Percentiles rank a stretch among this genome's conserved stretches.
Evolutionary conservation across 2,888 invertebrate genomes (phyloP).

Genomic region (Synanthedon andrenaeformis): DNA sequence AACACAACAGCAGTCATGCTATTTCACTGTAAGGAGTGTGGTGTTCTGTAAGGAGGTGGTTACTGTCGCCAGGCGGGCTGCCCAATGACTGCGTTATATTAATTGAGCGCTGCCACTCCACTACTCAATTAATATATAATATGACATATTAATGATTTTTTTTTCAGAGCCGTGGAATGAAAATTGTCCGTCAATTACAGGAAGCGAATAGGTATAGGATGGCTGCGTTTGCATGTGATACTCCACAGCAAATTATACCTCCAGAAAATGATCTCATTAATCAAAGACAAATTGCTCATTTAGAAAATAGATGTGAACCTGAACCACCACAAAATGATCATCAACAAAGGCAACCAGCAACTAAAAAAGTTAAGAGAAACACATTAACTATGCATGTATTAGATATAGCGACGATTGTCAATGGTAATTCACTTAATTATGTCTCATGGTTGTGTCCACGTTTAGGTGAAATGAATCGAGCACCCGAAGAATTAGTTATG

Average conservation of each 20-base stretch:
- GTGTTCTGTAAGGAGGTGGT: too few species aligned
- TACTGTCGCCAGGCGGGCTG: too few species aligned
- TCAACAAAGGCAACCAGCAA: conserved; percentile 47
- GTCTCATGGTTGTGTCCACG: conserved; percentile 79
- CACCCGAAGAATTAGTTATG: conserved; percentile 90
- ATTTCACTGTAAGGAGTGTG: too few species aligned
- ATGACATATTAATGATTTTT: not conserved
- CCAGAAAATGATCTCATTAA: conserved; percentile 61
- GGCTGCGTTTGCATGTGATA: conserved; percentile 66
- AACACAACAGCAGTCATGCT: too few species aligned
- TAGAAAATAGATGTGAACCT: conserved; percentile 49
- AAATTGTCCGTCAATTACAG: conserved; percentile 59
- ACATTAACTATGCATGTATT: conserved; percentile 87
- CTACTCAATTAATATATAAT: not conserved
- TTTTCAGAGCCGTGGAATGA: conserved; percentile 61
- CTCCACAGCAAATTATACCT: conserved; percentile 31
- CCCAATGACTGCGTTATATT: too few species aligned
- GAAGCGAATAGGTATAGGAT: conserved; percentile 64
- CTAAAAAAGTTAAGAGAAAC: conserved; percentile 74
- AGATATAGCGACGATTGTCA: conserved; percentile 81
- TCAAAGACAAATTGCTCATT: conserved; percentile 58
- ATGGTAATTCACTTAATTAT: conserved; percentile 73
- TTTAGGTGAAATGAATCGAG: conserved; percentile 74
- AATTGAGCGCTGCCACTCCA: not conserved
- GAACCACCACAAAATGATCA: conserved; percentile 37